phyloP scores from a whole-genome alignment of 92 coral and sea anemone genomes.

The Pocillopora grandis region DNA sequence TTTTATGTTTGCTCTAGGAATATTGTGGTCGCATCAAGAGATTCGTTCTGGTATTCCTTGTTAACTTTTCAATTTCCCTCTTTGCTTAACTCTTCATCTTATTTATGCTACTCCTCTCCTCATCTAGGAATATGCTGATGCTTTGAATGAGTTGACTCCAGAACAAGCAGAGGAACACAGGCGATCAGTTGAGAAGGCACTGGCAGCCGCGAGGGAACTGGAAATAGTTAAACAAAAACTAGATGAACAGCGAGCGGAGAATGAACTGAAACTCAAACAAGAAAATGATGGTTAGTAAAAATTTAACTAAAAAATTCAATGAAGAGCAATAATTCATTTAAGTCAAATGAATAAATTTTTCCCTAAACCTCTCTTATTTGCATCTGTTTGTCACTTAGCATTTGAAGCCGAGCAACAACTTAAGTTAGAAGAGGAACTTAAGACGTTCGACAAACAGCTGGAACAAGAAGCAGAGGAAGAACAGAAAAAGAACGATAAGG shows the following conservation, averaged over 20 bases:
- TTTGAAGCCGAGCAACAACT: conserved; percentile 71
- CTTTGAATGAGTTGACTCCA: conserved; percentile 91
- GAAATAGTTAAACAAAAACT: conserved; percentile 92
- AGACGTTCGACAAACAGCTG: conserved; percentile 73
- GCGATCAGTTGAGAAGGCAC: conserved; percentile 92
- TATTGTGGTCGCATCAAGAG: neutral
- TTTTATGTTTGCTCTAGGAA: neutral
- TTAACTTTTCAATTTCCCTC: neutral
- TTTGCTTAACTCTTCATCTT: neutral
- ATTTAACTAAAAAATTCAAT: neutral
- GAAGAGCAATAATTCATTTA: neutral
- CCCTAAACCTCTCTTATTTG: neutral
- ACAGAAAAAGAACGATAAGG: conserved; percentile 94
- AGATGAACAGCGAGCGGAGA: conserved; percentile 82
- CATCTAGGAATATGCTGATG: conserved; percentile 93
- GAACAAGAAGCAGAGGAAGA: conserved; percentile 81
- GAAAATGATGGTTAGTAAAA: conserved; percentile 85
- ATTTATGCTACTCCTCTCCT: neutral
- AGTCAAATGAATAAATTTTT: neutral
- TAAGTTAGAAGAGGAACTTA: conserved; percentile 68
- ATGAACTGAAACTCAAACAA: conserved; percentile 69
- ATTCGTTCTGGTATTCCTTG: neutral
- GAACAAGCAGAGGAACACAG: conserved; percentile 98
- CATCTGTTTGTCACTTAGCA: conserved; percentile 23
- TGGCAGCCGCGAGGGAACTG: conserved; percentile 96